Percentiles rank a stretch among this genome's conserved stretches.
Conservation (phyloP, 2,888 invertebrate species). For the Eristalinus sepulchralis region DNA sequence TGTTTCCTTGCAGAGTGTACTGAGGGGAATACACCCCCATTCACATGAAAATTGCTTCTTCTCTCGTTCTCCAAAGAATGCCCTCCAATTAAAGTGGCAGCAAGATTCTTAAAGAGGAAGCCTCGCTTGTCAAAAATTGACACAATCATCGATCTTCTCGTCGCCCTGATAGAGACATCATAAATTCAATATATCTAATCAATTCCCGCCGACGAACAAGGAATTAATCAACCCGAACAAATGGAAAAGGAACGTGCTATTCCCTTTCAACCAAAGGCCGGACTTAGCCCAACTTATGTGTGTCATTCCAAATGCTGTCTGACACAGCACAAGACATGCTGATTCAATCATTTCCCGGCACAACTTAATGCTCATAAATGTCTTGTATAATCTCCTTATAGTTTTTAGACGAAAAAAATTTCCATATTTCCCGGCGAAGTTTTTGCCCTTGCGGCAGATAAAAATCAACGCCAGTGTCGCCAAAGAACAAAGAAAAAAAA, state of each 20-base stretch:
- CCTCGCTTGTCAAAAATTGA: too few relatives aligned
- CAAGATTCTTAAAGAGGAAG: too few relatives aligned
- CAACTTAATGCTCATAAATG: conserved; percentile 33
- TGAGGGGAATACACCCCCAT: too few relatives aligned
- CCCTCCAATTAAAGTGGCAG: too few relatives aligned
- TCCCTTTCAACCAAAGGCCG: neutral
- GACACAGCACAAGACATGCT: neutral
- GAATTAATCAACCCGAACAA: neutral
- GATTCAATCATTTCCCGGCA: neutral
- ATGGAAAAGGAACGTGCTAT: neutral
- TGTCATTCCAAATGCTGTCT: neutral
- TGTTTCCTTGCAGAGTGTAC: too few relatives aligned
- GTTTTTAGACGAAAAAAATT: conserved; percentile 35
- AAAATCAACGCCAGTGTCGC: conserved; percentile 16
- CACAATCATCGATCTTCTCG: too few relatives aligned
- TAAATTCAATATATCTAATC: neutral
- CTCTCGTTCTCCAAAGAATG: too few relatives aligned
- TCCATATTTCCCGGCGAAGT: conserved; percentile 35
- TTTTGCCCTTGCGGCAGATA: conserved; percentile 26
- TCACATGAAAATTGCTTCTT: too few relatives aligned
- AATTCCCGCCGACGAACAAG: neutral
- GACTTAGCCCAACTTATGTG: neutral
- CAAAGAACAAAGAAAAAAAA: neutral
- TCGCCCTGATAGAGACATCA: too few relatives aligned
- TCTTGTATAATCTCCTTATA: conserved; percentile 35